Evolutionary conservation across 1,140 invertebrate species (phyloP).

Genomic region (Littorina saxatilis): DNA sequence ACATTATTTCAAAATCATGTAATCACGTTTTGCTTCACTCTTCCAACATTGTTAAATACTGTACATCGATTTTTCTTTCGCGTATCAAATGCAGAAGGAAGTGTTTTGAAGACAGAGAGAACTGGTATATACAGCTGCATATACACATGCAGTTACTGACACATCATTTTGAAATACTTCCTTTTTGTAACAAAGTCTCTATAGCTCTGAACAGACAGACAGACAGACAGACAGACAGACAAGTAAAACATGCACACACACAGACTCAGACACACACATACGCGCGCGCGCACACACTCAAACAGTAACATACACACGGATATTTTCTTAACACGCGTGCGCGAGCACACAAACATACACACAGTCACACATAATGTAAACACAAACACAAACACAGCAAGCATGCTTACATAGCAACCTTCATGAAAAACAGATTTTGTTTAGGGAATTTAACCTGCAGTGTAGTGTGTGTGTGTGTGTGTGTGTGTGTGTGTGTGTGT

Average conservation of each 20-base stretch:
- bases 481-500: slow-evolving; percentile 28
- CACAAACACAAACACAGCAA: neutral
- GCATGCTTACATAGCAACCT: neutral
- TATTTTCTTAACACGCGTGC: neutral
- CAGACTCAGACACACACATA: neutral
- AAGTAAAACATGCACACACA: neutral
- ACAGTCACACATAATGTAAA: neutral
- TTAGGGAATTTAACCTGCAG: neutral
- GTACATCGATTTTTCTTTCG: neutral
- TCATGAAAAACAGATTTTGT: neutral
- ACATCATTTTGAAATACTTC: too few relatives aligned
- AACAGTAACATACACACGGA: neutral
- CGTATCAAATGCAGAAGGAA: neutral
- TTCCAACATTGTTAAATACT: too few relatives aligned
- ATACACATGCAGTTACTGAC: slow-evolving; percentile 6
- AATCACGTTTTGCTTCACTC: too few relatives aligned
- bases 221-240: slow-evolving; percentile 11
- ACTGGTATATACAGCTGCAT: neutral
- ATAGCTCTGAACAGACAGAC: slow-evolving; percentile 30
- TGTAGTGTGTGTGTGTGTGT: slow-evolving; percentile 18
- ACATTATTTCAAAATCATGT: too few relatives aligned
- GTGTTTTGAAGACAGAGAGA: neutral
- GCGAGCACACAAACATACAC: neutral
- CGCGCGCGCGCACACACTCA: slow-evolving; percentile 5
- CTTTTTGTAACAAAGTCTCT: too few relatives aligned